These are phyloP conservation scores for Diorhabda elongata DNA, from an alignment of 1,140 invertebrate genomes.

Conservation along the genomic window DNA sequence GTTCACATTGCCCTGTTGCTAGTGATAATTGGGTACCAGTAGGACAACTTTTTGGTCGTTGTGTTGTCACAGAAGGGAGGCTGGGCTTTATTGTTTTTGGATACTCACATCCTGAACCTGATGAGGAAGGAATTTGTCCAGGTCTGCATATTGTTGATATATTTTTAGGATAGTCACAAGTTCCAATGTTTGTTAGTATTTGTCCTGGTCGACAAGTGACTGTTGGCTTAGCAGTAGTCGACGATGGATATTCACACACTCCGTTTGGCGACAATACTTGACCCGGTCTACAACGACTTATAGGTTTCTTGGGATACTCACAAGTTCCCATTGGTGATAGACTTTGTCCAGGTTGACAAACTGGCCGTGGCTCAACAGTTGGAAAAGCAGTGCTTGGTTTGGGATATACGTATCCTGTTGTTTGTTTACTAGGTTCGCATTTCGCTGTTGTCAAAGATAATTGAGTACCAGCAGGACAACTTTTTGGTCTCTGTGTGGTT, in stretches of 20 bases:
- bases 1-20: no score
- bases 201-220: neutral
- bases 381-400: constrained; percentile 1
- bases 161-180: constrained; percentile 4
- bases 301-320: neutral
- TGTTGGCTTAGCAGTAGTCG: constrained; percentile 2
- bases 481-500: neutral
- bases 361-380: constrained; percentile 3
- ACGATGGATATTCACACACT: neutral
- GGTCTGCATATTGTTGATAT: neutral
- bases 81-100: neutral
- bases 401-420: constrained; percentile 4
- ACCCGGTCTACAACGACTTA: neutral
- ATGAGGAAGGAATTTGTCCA: constrained; percentile 10
- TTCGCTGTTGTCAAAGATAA: constrained; percentile 8
- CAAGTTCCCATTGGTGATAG: neutral
- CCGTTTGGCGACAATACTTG: constrained; percentile 10
- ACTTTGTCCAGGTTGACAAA: neutral
- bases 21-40: no score
- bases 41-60: no score
- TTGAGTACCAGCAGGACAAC: constrained; percentile 22
- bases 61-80: no score
- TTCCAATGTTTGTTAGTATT: constrained; percentile 6
- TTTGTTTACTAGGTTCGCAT: neutral
- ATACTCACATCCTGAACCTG: constrained; percentile 12